Conservation (phyloP, 2,113 vertebrate species). For the Garra rufa region DNA sequence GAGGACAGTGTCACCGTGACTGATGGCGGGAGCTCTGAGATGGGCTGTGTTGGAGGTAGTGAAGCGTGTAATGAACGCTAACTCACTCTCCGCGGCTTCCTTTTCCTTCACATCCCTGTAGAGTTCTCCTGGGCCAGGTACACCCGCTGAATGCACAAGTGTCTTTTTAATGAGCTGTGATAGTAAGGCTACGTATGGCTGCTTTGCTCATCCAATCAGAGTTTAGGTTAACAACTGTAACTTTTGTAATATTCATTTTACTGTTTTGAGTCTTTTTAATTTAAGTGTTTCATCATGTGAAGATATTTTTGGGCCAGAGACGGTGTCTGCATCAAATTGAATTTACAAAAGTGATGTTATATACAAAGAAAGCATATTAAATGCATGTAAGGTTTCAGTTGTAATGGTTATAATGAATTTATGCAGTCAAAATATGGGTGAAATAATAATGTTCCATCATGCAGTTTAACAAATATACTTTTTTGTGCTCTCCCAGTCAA, state of each 20-base stretch:
- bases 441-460: neutral
- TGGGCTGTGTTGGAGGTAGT: constrained; percentile 62
- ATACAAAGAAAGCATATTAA: neutral
- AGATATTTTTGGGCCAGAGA: neutral
- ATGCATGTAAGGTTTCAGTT: no score
- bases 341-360: neutral
- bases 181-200: neutral
- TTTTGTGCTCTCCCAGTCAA: no score
- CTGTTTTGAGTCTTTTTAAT: neutral
- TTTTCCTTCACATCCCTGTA: constrained; percentile 19
- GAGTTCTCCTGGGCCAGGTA: constrained; percentile 50
- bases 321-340: neutral
- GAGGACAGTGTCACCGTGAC: constrained; percentile 38
- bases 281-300: neutral
- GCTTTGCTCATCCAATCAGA: constrained; percentile 2
- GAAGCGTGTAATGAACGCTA: constrained; percentile 78
- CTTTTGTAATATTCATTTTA: neutral
- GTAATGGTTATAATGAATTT: no score
- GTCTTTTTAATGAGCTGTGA: constrained; percentile 57
- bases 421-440: neutral
- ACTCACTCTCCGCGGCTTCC: constrained; percentile 40
- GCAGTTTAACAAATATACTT: no score
- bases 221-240: neutral
- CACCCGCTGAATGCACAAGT: constrained; percentile 32
- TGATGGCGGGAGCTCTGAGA: constrained; percentile 48